Evolutionary conservation across 2,797 vertebrate species (phyloP).

Genomic region (Odontamblyopus rebecca): DNA sequence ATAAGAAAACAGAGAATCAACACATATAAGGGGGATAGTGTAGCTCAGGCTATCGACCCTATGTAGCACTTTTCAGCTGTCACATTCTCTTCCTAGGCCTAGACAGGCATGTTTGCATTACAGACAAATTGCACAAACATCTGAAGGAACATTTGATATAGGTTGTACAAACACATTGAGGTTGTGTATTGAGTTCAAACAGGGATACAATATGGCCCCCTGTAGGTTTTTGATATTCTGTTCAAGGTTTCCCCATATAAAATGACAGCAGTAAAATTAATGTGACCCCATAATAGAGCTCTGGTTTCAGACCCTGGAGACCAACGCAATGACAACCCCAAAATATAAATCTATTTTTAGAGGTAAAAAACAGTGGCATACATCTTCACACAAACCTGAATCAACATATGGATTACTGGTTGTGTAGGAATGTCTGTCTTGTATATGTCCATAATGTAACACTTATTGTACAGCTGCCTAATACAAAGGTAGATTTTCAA

Average conservation of each 20-base stretch:
- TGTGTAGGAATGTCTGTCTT: background rate
- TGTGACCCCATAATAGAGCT: constrained; percentile 63
- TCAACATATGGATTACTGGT: background rate
- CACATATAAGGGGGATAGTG: constrained; percentile 47
- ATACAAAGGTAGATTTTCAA: background rate
- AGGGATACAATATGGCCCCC: background rate
- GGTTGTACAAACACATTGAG: constrained; percentile 4
- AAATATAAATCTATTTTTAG: constrained; percentile 79
- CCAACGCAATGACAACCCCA: constrained; percentile 53
- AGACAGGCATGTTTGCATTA: constrained; percentile 36
- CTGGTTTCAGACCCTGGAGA: constrained; percentile 67
- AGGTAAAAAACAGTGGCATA: constrained; percentile 52
- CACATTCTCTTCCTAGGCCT: constrained; percentile 28
- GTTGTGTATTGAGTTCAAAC: background rate
- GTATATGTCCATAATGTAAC: background rate
- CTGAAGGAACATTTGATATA: constrained; percentile 5
- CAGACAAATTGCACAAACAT: constrained; percentile 13
- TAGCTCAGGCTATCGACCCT: constrained; percentile 49
- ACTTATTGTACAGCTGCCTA: background rate
- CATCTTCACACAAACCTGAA: constrained; percentile 31
- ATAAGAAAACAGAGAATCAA: constrained; percentile 47
- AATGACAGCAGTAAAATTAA: constrained; percentile 41
- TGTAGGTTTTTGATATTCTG: constrained; percentile 1
- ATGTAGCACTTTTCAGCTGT: constrained; percentile 52
- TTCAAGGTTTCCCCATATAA: constrained; percentile 4